Conservation (phyloP, 1,140 invertebrate genomes). For the Pseudachorutes palmiensis region DNA sequence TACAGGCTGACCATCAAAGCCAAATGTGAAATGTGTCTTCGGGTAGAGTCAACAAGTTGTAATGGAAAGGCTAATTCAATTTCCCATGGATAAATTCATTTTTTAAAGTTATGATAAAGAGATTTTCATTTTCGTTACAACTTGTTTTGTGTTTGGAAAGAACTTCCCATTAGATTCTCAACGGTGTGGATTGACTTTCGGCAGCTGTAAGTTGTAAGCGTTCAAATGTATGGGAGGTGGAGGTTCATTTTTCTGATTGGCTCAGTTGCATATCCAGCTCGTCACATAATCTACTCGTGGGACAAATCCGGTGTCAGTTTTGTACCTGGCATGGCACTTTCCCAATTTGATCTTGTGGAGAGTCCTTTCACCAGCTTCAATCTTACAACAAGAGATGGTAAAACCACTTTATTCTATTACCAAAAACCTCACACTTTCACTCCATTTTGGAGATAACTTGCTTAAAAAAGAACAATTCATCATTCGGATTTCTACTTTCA, state of each 20-base stretch:
- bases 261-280: slow-evolving; percentile 85
- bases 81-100: too few species aligned
- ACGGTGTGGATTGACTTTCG: slow-evolving; percentile 81
- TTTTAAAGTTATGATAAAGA: too few species aligned
- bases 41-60: too few species aligned
- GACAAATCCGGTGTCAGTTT: slow-evolving; percentile 71
- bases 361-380: slow-evolving; percentile 72
- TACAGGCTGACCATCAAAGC: slow-evolving; percentile 90
- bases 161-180: slow-evolving; percentile 96
- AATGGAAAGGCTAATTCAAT: background rate
- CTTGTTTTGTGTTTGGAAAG: too few species aligned
- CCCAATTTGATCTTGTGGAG: slow-evolving; percentile 83
- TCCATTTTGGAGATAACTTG: too few species aligned
- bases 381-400: slow-evolving; percentile 64
- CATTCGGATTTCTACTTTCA: too few species aligned
- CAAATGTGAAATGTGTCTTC: slow-evolving; percentile 91
- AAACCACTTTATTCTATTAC: too few species aligned
- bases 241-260: too few species aligned
- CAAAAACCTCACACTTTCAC: too few species aligned
- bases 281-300: slow-evolving; percentile 85
- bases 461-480: too few species aligned
- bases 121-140: too few species aligned
- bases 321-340: slow-evolving; percentile 77
- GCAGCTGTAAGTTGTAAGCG: slow-evolving; percentile 95
- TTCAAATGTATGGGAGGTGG: too few species aligned